These are phyloP conservation scores for Hemichromis elongatus DNA, from an alignment of 2,113 vertebrate genomes.

Conservation along the genomic window DNA sequence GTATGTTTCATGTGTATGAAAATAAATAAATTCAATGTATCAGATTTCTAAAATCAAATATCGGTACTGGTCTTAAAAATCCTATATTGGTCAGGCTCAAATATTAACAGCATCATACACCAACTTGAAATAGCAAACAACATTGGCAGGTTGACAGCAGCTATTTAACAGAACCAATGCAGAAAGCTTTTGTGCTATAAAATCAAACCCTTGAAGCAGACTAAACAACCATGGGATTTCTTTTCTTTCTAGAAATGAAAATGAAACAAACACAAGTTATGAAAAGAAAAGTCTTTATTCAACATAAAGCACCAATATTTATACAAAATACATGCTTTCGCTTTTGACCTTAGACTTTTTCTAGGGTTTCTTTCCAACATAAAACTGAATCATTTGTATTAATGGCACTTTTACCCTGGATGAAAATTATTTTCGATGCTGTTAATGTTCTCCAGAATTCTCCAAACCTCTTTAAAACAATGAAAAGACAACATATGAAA, in stretches of 20 bases:
- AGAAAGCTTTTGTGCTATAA: neutral
- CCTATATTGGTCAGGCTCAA: neutral
- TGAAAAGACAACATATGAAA: neutral
- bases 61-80: neutral
- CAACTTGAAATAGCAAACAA: neutral
- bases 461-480: neutral
- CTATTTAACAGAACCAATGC: neutral
- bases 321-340: constrained; percentile 52
- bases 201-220: neutral
- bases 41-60: neutral
- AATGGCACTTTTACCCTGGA: neutral
- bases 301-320: constrained; percentile 56
- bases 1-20: neutral
- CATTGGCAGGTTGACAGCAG: neutral
- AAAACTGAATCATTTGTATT: neutral
- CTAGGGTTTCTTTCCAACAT: neutral
- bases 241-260: neutral
- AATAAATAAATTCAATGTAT: neutral
- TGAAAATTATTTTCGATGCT: neutral
- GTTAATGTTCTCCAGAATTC: neutral
- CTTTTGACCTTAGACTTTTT: constrained; percentile 3
- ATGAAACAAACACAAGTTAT: neutral
- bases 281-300: constrained; percentile 66
- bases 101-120: neutral
- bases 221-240: fast-evolving